Base-by-base conservation (phyloP, 2,113 vertebrate genomes). In the Lota lota region DNA sequence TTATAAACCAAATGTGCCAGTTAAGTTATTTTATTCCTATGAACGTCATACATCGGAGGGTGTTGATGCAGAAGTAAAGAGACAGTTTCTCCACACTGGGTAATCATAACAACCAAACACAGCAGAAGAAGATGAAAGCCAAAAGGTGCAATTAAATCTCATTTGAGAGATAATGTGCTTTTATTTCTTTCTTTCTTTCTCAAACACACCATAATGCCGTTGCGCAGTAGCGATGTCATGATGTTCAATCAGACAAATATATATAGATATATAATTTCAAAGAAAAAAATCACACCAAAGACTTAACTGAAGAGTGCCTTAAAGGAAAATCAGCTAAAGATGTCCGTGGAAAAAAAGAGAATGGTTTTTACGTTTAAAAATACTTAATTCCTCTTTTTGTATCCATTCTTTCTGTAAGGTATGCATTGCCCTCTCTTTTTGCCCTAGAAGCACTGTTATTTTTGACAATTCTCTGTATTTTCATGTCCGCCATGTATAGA, bases 1-100 rank as follows among this genome's bases (percentile, higher is more conserved):
- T 70, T 67, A 59, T 76, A 75, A 74, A 83, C 86, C 85, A 82
- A 77, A 89, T 83, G 89, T 92, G 91, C 91, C 91, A 92, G 85
- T 88, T 86, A 77, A 36, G 70, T 54, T 67, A 66, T 59, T 76
- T 2, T 63, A 63, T 80, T 73, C 75, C 61, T 78, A 64, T 63
- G 64, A 82, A 60, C 57, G 72, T 86, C 79, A 78, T 18, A 47
- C 69, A 69, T 68, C 58, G 61, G 83, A 87, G 47, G 67, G 40
- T 54, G 60, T 64, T 22, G 58, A 33, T 68, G 77, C 76, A 86
- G 40, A 8, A 47, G 40, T 61, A 67, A 70, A 68, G 66, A 78
- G 70, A 70, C 61, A 63, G 40, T 20, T 22, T 47, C 64, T 67
- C 67, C 64, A 63, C 71, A 81, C 12, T 63, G 75, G 47, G 79